These are phyloP conservation scores for Herpailurus yagouaroundi DNA, from an alignment of 2,113 vertebrate species.

Conservation along the genomic window DNA sequence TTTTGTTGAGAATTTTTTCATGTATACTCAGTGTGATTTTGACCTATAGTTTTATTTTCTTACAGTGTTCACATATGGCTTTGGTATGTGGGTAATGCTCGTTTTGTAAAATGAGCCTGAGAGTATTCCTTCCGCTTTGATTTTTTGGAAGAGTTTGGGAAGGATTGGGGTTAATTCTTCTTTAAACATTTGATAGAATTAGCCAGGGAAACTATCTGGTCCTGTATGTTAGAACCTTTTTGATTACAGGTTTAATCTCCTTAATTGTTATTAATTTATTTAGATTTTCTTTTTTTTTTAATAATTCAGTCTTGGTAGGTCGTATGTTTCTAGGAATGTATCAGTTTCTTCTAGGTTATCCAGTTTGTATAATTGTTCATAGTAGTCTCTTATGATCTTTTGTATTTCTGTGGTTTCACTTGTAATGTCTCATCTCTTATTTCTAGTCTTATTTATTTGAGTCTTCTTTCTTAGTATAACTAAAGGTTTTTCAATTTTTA, in stretches of 20 bases:
- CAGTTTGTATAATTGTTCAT: not conserved
- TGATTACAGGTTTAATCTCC: not conserved
- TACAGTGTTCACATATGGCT: not conserved
- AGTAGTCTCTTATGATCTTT: not conserved
- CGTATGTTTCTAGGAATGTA: not conserved
- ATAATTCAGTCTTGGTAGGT: not conserved
- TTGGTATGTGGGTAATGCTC: not conserved
- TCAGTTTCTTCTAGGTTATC: not conserved
- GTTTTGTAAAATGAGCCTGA: not conserved
- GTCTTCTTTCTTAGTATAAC: not conserved
- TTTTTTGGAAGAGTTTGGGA: not conserved
- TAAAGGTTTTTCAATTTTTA: not conserved
- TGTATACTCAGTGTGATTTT: not conserved
- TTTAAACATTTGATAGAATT: not conserved
- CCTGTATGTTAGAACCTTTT: not conserved
- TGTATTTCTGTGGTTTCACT: not conserved
- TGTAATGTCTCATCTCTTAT: not conserved
- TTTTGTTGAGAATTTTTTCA: not conserved
- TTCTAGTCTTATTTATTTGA: not conserved
- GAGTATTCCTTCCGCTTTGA: not conserved
- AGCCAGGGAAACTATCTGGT: not conserved
- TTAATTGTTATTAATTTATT: not conserved
- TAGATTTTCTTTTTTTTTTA: not conserved
- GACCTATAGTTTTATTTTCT: conserved; percentile 7
- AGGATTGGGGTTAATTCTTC: not conserved